A percentile compares a stretch with the other conserved stretches of the same genome.
Evolutionary conservation across 2,888 invertebrate species (phyloP).

Genomic region (Drosophila paranaensis): DNA sequence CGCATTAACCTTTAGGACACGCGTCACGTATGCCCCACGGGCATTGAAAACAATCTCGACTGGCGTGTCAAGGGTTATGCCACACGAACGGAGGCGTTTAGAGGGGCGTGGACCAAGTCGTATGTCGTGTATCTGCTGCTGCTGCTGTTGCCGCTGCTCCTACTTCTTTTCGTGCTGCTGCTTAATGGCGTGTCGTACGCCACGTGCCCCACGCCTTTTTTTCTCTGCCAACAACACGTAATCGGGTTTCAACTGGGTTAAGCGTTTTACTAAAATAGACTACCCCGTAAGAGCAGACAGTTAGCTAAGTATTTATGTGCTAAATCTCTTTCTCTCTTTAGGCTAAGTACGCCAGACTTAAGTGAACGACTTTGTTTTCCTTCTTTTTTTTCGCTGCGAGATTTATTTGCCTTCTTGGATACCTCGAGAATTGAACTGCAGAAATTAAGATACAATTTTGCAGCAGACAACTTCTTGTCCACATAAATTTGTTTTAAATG

Average conservation of each 20-base stretch:
- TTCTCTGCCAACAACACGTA: conserved; percentile 58
- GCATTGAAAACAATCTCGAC: conserved; percentile 71
- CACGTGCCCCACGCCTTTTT: conserved; percentile 60
- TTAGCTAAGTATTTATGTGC: conserved; percentile 49
- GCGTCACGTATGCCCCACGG: conserved; percentile 64
- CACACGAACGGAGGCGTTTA: conserved; percentile 21
- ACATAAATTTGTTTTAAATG: conserved; percentile 7
- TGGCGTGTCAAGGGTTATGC: conserved; percentile 64
- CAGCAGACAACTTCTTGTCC: neutral
- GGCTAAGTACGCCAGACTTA: conserved; percentile 27
- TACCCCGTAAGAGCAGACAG: conserved; percentile 48
- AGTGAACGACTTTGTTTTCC: neutral
- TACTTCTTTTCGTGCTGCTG: conserved; percentile 43
- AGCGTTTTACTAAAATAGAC: conserved; percentile 65
- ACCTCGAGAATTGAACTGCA: neutral
- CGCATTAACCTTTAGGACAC: conserved; percentile 71
- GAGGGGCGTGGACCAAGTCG: conserved; percentile 35
- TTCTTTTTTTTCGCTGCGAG: neutral
- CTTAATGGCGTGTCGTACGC: conserved; percentile 71
- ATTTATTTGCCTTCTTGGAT: neutral
- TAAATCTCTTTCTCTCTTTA: conserved; percentile 31
- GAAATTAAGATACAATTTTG: neutral
- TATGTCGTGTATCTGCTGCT: conserved; percentile 40
- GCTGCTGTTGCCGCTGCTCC: conserved; percentile 27
- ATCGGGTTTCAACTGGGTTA: conserved; percentile 61